phyloP scores from a whole-genome alignment of 1,140 invertebrate genomes.

The Macrostomum lignano region DNA sequence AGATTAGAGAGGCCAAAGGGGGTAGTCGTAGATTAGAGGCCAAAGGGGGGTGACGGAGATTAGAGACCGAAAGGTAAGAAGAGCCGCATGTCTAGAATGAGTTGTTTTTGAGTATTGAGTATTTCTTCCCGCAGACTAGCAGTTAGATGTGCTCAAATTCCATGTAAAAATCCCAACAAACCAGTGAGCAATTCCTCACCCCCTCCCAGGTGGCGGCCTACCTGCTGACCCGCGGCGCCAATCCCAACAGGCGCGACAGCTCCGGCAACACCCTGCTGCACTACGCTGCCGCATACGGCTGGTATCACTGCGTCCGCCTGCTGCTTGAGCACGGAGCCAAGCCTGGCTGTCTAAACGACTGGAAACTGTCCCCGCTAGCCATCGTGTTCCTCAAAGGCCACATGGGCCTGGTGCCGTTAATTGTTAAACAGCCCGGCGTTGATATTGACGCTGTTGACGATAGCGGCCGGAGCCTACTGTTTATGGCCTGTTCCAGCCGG shows the following conservation, averaged over 20 bases:
- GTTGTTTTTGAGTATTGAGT: no score
- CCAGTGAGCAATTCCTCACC: no score
- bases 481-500: conserved; percentile 15
- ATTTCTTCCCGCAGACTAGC: no score
- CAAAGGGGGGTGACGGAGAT: no score
- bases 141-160: no score
- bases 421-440: conserved; percentile 25
- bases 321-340: conserved; percentile 29
- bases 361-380: conserved; percentile 30
- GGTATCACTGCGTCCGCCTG: conserved; percentile 30
- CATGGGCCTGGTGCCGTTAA: conserved; percentile 29
- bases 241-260: conserved; percentile 38
- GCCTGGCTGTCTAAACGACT: conserved; percentile 26
- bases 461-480: conserved; percentile 20
- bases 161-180: no score
- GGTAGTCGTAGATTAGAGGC: no score
- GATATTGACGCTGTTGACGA: conserved; percentile 30
- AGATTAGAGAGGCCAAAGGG: no score
- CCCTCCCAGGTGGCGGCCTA: conserved; percentile 32
- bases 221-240: conserved; percentile 32
- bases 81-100: no score
- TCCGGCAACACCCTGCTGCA: conserved; percentile 48
- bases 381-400: conserved; percentile 32
- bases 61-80: no score
- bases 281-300: conserved; percentile 42